A percentile compares a stretch with the other conserved stretches of the same genome.
phyloP scores from a whole-genome alignment of 2,797 vertebrate species.

The Nannoperca obscura region DNA sequence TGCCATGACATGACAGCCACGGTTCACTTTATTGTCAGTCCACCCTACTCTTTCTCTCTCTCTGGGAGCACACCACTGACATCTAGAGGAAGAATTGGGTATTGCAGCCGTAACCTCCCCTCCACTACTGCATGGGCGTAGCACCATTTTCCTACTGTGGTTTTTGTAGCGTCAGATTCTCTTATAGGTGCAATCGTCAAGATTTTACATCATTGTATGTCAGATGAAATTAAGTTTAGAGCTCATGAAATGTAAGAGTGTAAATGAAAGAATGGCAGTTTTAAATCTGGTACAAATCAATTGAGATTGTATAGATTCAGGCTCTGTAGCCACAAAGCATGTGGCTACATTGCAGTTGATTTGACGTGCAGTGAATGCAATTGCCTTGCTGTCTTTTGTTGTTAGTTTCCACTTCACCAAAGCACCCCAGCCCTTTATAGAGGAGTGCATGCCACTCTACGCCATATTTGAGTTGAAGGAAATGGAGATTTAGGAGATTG shows the following conservation, averaged over 20 bases:
- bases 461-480: constrained; percentile 28
- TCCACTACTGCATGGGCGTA: constrained; percentile 71
- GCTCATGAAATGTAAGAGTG: constrained; percentile 14
- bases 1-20: constrained; percentile 64
- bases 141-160: constrained; percentile 60
- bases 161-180: constrained; percentile 47
- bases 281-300: constrained; percentile 47
- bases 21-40: constrained; percentile 67
- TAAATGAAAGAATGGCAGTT: constrained; percentile 44
- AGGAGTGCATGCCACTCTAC: constrained; percentile 35
- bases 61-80: constrained; percentile 80
- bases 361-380: constrained; percentile 48
- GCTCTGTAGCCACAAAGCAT: constrained; percentile 23
- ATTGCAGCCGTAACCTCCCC: constrained; percentile 61
- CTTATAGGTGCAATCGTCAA: constrained; percentile 32
- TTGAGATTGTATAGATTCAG: constrained; percentile 41
- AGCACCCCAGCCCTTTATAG: constrained; percentile 42
- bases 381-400: constrained; percentile 36
- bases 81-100: constrained; percentile 76
- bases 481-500: constrained; percentile 28
- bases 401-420: constrained; percentile 37
- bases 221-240: constrained; percentile 10
- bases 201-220: constrained; percentile 28
- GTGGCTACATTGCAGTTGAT: constrained; percentile 42
- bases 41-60: constrained; percentile 29